Base-by-base conservation (phyloP, 2,113 vertebrate genomes). In the Cyanocitta stelleri region DNA sequence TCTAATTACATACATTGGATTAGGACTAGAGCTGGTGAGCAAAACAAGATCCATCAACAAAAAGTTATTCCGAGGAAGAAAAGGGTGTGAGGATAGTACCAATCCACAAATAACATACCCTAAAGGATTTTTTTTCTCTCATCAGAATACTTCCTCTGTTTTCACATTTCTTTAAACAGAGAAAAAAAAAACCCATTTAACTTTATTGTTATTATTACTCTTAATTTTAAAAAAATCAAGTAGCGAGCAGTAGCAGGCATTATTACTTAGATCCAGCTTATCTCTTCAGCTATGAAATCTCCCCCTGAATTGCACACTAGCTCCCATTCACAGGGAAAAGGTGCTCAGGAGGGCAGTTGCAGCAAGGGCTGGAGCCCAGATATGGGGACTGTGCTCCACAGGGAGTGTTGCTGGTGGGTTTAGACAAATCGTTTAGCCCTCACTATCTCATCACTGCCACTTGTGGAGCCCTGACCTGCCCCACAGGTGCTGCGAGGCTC, bases 381-480 rank as follows among this genome's bases (percentile, higher is more conserved):
- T 44, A 1, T 0, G n/a, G 39, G 7, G 26, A 16, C 37, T 10
- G n/a, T 4, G 4, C 73, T 46, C 9, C 7, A 12, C 37, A 5
- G 29, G 43, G 14, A 76, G 44, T 0, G 18, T 8, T 44, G 22
- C 11, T 30, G 13, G 14, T 7, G 54, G 35, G 5, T 61, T 62
- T 18, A 11, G 29, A 46, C 52, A 4, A 76, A 49, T 11, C 30
- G 19, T n/a, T 68, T 32, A 37, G 55, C 67, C 59, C 89, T 78
- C 13, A 0, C 62, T 33, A 0, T 17, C 49, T 49, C 58, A 55
- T 26, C 58, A 0, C 55, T 59, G 61, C 64, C 64, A 2, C 90
- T 59, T 16, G 33, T 3, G 61, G 39, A 85, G 54, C 76, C n/a
- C 71, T 66, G 66, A 64, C 77, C 94, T 95, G 61, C 74, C 89